Evolutionary conservation across 2,797 vertebrate genomes (phyloP).

Genomic region (Odontamblyopus lacepedii): DNA sequence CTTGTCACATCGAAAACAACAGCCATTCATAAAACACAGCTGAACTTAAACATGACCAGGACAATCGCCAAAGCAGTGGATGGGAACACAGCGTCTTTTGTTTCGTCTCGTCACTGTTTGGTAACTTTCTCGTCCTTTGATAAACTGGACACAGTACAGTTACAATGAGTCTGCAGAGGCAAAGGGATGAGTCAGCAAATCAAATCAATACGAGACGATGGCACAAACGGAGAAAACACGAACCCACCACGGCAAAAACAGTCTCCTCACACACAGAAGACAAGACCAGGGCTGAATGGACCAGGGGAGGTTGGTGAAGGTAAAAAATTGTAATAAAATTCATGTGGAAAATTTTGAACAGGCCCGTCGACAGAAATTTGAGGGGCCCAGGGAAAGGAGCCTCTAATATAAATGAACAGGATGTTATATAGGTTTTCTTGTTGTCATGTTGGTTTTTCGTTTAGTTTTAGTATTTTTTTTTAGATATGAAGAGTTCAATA

Average conservation of each 20-base stretch:
- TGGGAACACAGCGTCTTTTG: neutral
- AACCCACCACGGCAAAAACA: neutral
- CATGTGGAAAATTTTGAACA: neutral
- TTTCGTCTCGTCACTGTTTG: neutral
- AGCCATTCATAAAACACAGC: constrained; percentile 1
- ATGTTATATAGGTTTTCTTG: too few species aligned
- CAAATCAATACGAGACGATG: constrained; percentile 6
- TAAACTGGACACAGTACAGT: constrained; percentile 1
- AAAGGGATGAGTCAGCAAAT: constrained; percentile 11
- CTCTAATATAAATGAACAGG: too few species aligned
- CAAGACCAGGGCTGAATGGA: neutral
- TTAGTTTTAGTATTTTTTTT: too few species aligned
- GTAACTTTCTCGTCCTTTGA: neutral
- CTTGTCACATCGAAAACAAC: constrained; percentile 4
- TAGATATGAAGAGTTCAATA: too few species aligned
- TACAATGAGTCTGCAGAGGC: constrained; percentile 1
- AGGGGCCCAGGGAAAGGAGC: too few species aligned
- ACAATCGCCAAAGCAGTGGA: neutral
- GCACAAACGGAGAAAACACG: neutral
- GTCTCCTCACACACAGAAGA: neutral
- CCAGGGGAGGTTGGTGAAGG: neutral
- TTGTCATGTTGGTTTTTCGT: too few species aligned
- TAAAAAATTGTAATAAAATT: neutral
- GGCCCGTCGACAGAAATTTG: too few species aligned
- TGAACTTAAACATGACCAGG: neutral